Conservation (phyloP, 2,888 invertebrate species). For the Griposia aprilina region DNA sequence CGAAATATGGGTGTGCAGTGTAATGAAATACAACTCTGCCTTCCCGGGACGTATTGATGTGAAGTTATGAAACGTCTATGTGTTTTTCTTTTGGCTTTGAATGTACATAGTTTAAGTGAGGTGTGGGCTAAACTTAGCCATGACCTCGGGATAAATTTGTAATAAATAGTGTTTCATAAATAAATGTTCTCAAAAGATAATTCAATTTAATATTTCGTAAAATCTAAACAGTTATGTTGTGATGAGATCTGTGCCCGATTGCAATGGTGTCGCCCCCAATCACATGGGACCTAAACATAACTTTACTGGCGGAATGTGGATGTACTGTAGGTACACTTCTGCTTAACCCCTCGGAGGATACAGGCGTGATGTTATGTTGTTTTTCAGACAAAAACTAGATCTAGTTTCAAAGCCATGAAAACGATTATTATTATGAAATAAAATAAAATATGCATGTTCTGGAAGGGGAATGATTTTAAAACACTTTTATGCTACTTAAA, state of each 20-base stretch:
- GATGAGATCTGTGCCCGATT: background rate
- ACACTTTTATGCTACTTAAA: background rate
- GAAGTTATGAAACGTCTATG: background rate
- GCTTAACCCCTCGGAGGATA: background rate
- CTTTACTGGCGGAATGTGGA: background rate
- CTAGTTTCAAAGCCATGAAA: background rate
- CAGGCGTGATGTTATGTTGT: background rate
- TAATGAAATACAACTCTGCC: background rate
- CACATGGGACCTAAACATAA: background rate
- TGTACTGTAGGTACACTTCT: background rate
- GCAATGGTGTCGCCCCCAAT: background rate
- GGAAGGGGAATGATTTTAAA: background rate
- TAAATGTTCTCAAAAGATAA: background rate
- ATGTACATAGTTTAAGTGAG: background rate
- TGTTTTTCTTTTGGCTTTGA: background rate
- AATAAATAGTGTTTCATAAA: background rate
- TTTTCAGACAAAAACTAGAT: background rate
- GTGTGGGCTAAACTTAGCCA: background rate
- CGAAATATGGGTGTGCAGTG: background rate
- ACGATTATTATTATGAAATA: too few relatives aligned
- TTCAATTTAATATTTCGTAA: background rate
- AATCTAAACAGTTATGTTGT: background rate
- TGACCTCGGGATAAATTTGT: background rate
- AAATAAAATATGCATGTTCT: too few relatives aligned
- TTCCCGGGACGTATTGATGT: background rate